phyloP scores from a whole-genome alignment of 2,113 vertebrate species.

The Galeopterus variegatus region DNA sequence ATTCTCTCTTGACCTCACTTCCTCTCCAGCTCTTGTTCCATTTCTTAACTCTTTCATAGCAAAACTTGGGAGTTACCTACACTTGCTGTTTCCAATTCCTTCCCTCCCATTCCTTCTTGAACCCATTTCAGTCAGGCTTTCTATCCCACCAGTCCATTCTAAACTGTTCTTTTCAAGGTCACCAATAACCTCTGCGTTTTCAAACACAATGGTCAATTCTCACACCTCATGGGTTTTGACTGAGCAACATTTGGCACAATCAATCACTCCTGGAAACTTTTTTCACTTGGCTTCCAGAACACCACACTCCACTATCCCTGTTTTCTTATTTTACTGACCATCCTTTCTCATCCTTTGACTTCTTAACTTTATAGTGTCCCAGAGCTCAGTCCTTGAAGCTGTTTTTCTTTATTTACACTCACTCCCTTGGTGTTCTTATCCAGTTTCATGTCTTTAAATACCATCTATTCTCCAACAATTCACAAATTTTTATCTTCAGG shows the following conservation, averaged over 20 bases:
- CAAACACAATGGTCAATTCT: not conserved
- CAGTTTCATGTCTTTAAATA: not conserved
- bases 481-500: not conserved
- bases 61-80: not conserved
- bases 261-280: not conserved
- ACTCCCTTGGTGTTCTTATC: not conserved
- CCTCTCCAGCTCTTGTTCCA: not conserved
- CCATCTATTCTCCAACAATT: constrained; percentile 1
- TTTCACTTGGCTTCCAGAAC: not conserved
- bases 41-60: not conserved
- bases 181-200: not conserved
- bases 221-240: not conserved
- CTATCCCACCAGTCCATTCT: not conserved
- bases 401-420: not conserved
- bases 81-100: not conserved
- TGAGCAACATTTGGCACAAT: not conserved
- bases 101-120: constrained; percentile 29
- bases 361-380: not conserved
- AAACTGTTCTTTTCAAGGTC: not conserved
- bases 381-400: not conserved
- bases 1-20: not conserved
- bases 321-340: not conserved
- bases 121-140: not conserved
- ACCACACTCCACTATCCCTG: not conserved
- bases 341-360: constrained; percentile 9